A percentile compares a stretch with the other conserved stretches of the same genome.
Evolutionary conservation across 2,113 vertebrate species (phyloP).

Genomic region (Panthera leo): DNA sequence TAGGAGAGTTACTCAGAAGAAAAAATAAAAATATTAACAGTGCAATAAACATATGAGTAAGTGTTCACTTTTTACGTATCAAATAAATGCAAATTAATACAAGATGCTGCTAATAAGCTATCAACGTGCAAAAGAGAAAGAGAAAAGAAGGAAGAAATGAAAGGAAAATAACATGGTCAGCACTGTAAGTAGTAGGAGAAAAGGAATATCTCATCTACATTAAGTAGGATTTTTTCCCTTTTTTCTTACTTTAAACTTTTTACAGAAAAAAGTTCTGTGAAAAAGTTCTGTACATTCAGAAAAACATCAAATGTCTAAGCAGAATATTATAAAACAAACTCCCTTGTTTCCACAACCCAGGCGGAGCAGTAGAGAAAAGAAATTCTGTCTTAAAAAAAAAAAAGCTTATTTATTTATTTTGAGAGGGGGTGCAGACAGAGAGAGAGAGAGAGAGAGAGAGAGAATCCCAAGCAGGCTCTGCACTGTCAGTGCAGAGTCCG

Average conservation of each 20-base stretch:
- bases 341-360: background rate
- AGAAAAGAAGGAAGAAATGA: background rate
- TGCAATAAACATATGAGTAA: background rate
- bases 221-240: background rate
- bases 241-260: background rate
- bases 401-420: no score
- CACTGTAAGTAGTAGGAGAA: background rate
- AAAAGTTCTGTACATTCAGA: background rate
- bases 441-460: no score
- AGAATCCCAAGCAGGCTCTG: no score
- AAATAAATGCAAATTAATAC: conserved; percentile 6
- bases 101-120: background rate
- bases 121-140: background rate
- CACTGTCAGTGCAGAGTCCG: no score
- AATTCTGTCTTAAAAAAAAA: no score
- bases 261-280: background rate
- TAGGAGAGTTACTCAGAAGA: background rate
- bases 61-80: background rate
- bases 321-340: background rate
- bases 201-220: background rate
- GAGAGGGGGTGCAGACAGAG: no score
- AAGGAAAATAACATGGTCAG: background rate
- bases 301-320: background rate
- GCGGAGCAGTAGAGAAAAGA: background rate
- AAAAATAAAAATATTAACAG: background rate